Evolutionary conservation across 1,140 invertebrate species (phyloP).

Genomic region (Dolichoris vasculosae): DNA sequence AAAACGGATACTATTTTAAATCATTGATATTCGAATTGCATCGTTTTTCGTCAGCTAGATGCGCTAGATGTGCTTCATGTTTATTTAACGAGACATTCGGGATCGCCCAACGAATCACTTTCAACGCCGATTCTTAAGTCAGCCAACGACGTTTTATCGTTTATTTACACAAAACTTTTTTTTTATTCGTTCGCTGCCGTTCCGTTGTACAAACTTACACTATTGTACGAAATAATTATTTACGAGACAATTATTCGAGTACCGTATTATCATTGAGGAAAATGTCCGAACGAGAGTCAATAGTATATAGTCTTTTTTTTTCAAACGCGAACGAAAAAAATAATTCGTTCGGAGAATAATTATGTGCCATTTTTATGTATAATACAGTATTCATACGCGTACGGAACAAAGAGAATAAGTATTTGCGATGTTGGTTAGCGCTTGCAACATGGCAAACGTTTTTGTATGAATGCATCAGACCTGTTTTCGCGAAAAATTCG

Average conservation of each 20-base stretch:
- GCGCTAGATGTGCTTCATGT: not conserved
- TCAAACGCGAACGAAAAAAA: constrained; percentile 20
- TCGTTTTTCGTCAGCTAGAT: no score
- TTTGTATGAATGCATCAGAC: constrained; percentile 14
- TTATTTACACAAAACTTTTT: constrained; percentile 11
- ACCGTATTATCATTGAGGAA: not conserved
- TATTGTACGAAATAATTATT: not conserved
- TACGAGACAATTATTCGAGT: not conserved
- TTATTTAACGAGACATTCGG: not conserved
- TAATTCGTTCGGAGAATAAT: constrained; percentile 23
- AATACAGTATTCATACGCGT: constrained; percentile 11
- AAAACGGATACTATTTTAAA: not conserved
- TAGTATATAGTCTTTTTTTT: constrained; percentile 4
- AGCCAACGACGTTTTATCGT: not conserved
- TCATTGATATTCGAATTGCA: not conserved
- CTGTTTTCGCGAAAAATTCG: not conserved
- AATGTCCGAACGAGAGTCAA: not conserved
- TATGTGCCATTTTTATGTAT: constrained; percentile 15
- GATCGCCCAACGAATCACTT: not conserved
- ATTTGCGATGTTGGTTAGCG: no score
- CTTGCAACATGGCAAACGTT: not conserved
- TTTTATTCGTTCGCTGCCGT: not conserved
- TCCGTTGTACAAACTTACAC: not conserved
- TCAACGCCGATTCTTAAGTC: not conserved
- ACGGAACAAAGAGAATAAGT: not conserved